phyloP scores from a whole-genome alignment of 1,140 invertebrate genomes.

The Caerostris darwini region DNA sequence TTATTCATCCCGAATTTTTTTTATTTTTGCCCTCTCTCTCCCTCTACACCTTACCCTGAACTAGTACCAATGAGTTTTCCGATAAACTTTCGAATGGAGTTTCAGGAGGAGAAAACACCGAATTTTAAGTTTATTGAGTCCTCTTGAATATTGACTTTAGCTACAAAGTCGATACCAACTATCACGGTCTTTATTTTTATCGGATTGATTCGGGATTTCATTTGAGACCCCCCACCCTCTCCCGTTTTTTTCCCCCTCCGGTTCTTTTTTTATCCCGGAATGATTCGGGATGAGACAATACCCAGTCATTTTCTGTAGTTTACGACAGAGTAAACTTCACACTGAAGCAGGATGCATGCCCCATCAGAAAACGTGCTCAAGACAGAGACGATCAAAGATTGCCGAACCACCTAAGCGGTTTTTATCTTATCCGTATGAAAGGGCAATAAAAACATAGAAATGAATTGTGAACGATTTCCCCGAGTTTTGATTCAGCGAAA shows the following conservation, averaged over 20 bases:
- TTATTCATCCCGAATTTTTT: background rate
- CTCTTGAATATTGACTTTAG: slow-evolving; percentile 66
- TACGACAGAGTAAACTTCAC: background rate
- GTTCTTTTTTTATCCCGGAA: background rate
- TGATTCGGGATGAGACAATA: background rate
- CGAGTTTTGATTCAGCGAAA: background rate
- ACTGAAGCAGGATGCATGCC: background rate
- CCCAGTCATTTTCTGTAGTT: background rate
- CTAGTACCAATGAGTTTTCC: slow-evolving; percentile 69
- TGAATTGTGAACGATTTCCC: background rate
- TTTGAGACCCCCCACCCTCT: background rate
- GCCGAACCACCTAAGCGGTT: background rate
- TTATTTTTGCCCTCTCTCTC: background rate
- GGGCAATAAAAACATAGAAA: background rate
- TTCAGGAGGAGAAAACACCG: slow-evolving; percentile 25
- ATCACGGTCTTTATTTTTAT: slow-evolving; percentile 67
- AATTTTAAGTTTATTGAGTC: slow-evolving; percentile 74
- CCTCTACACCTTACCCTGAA: background rate
- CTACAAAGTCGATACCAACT: slow-evolving; percentile 70
- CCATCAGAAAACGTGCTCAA: background rate
- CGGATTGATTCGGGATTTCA: slow-evolving; percentile 35
- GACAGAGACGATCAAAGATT: background rate
- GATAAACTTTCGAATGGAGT: slow-evolving; percentile 64
- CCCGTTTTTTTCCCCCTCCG: background rate
- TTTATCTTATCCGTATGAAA: background rate